These are phyloP conservation scores for Uloborus plumipes DNA, from an alignment of 2,888 invertebrate species.

Conservation along the genomic window DNA sequence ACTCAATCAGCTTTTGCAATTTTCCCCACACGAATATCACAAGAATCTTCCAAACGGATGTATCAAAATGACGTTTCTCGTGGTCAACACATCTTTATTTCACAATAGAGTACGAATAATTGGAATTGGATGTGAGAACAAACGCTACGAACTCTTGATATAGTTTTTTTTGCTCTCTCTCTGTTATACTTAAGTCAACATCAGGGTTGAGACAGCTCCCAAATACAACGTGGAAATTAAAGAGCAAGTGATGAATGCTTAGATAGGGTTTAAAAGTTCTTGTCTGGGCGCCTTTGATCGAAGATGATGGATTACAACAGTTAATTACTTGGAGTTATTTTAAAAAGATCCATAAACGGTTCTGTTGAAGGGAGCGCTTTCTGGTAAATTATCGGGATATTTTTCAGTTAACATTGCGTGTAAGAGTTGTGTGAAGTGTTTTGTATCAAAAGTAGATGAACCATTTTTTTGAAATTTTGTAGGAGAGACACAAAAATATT, in stretches of 20 bases:
- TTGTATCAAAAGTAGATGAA: too few relatives aligned
- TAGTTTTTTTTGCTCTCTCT: neutral
- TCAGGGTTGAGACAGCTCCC: neutral
- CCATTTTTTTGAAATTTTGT: too few relatives aligned
- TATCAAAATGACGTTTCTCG: too few relatives aligned
- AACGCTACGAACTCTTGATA: neutral
- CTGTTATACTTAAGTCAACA: neutral
- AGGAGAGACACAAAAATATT: too few relatives aligned
- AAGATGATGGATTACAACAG: slow-evolving; percentile 55
- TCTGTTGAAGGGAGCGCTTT: slow-evolving; percentile 27
- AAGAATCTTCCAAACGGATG: too few relatives aligned
- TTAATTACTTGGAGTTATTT: slow-evolving; percentile 52
- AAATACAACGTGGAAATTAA: slow-evolving; percentile 41
- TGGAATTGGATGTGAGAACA: slow-evolving; percentile 23
- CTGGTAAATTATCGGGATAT: slow-evolving; percentile 5
- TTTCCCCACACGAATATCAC: too few relatives aligned
- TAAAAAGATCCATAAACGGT: slow-evolving; percentile 27
- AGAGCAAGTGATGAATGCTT: slow-evolving; percentile 25
- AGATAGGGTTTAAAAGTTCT: slow-evolving; percentile 46
- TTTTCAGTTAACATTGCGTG: too few relatives aligned
- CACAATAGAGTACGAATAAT: slow-evolving; percentile 39
- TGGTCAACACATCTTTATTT: slow-evolving; percentile 1
- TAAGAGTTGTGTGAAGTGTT: too few relatives aligned
- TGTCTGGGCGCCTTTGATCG: slow-evolving; percentile 46
- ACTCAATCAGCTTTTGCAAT: too few relatives aligned